Conservation (phyloP, 2,888 invertebrate species). For the Steinernema scapterisci region DNA sequence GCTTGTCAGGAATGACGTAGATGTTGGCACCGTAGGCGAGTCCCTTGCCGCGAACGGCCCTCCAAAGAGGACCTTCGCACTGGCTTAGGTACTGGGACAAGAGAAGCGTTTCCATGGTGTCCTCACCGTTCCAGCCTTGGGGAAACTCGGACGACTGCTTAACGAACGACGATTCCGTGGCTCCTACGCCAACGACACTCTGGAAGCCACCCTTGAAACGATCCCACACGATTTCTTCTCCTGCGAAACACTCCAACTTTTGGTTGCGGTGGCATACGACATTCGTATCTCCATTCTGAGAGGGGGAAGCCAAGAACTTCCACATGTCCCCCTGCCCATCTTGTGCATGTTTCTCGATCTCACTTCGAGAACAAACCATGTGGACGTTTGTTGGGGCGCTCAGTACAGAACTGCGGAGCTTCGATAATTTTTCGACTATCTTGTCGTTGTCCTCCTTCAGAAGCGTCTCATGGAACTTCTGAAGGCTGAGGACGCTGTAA, state of each 20-base stretch:
- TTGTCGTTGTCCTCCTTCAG: conserved; percentile 32
- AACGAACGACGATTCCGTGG: conserved; percentile 54
- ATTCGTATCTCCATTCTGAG: not conserved
- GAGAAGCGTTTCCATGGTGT: conserved; percentile 78
- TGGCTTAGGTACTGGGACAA: conserved; percentile 85
- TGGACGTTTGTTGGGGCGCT: conserved; percentile 54
- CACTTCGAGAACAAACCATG: conserved; percentile 49
- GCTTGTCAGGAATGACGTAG: conserved; percentile 74
- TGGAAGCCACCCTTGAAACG: not conserved
- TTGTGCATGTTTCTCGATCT: not conserved
- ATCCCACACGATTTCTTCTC: not conserved
- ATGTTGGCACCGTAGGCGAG: conserved; percentile 79
- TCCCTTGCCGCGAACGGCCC: conserved; percentile 83
- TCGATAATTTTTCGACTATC: conserved; percentile 49
- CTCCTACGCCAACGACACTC: conserved; percentile 48
- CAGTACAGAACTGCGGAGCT: conserved; percentile 50
- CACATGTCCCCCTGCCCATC: conserved; percentile 36
- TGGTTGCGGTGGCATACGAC: conserved; percentile 8
- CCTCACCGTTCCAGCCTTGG: conserved; percentile 74
- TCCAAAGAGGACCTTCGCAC: conserved; percentile 74
- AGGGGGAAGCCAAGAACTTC: conserved; percentile 40
- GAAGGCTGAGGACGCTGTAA: conserved; percentile 54
- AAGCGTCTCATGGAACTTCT: conserved; percentile 49
- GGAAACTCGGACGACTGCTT: conserved; percentile 74
- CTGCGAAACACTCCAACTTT: not conserved